Percentiles rank a stretch among this genome's conserved stretches.
phyloP scores from a whole-genome alignment of 2,113 vertebrate species.

The Neogobius melanostomus region DNA sequence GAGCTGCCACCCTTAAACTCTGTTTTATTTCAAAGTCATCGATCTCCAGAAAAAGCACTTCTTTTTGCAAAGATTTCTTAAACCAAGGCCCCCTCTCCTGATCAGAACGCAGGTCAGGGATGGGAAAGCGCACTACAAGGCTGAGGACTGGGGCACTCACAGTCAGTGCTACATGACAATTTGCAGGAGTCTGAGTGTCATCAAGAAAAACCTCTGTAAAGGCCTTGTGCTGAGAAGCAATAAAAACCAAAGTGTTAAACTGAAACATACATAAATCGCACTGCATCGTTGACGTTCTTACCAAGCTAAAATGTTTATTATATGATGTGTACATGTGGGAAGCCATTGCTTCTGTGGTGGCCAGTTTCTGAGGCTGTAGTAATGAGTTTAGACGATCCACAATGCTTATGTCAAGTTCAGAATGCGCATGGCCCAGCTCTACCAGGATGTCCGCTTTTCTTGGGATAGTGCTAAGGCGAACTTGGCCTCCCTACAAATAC shows the following conservation, averaged over 20 bases:
- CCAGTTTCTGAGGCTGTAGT: constrained; percentile 92
- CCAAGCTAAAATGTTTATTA: constrained; percentile 93
- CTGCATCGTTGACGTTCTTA: constrained; percentile 62
- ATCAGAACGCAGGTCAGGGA: constrained; percentile 95
- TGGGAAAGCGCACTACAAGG: constrained; percentile 91
- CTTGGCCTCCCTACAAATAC: constrained; percentile 84
- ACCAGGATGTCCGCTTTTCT: constrained; percentile 92
- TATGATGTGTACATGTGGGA: constrained; percentile 97
- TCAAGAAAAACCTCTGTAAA: constrained; percentile 98
- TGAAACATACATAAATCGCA: not conserved
- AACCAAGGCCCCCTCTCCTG: constrained; percentile 98
- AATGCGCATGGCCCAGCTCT: constrained; percentile 83
- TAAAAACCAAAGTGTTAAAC: not conserved
- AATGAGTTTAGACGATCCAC: constrained; percentile 96
- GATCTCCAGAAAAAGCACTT: constrained; percentile 86
- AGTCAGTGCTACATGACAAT: constrained; percentile 85
- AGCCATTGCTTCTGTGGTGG: constrained; percentile 92
- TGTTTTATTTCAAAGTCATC: constrained; percentile 87
- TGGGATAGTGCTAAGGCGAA: constrained; percentile 89
- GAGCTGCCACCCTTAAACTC: constrained; percentile 87
- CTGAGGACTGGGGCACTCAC: constrained; percentile 83
- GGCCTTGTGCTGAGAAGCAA: constrained; percentile 87
- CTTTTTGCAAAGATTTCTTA: constrained; percentile 95
- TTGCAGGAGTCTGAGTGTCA: constrained; percentile 86
- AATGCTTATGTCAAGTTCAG: constrained; percentile 95